These are phyloP conservation scores for Acanthochromis polyacanthus DNA, from an alignment of 2,113 vertebrate species.

Conservation along the genomic window DNA sequence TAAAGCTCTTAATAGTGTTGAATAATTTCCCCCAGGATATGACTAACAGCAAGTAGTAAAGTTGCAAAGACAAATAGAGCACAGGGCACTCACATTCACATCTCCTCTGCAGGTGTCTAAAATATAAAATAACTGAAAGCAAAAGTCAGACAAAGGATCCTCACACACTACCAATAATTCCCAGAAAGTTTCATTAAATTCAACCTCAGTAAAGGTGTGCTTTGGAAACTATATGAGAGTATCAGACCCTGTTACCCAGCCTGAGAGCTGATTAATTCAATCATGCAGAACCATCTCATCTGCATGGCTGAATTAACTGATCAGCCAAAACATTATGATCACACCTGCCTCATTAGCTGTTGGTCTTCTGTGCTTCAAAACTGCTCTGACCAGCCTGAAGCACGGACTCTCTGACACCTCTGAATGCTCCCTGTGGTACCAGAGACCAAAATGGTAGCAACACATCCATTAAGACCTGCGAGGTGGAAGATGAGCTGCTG, in stretches of 20 bases:
- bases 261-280: neutral
- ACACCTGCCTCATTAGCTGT: too few species aligned
- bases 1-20: constrained; percentile 29
- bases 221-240: too few species aligned
- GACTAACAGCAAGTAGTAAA: constrained; percentile 8
- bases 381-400: too few species aligned
- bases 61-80: neutral
- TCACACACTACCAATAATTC: neutral
- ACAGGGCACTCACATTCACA: neutral
- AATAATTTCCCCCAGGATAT: constrained; percentile 32
- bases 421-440: neutral
- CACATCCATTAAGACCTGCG: neutral
- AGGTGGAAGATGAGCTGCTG: neutral
- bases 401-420: too few species aligned
- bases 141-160: neutral
- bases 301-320: neutral
- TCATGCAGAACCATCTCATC: neutral
- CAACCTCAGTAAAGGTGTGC: too few species aligned
- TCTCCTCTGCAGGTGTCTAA: neutral
- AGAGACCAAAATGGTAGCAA: neutral
- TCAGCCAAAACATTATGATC: neutral
- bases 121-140: neutral
- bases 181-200: too few species aligned
- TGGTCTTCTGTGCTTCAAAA: too few species aligned
- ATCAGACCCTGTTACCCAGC: neutral